Evolutionary conservation across 2,113 vertebrate genomes (phyloP).

Genomic region (Psophia crepitans): DNA sequence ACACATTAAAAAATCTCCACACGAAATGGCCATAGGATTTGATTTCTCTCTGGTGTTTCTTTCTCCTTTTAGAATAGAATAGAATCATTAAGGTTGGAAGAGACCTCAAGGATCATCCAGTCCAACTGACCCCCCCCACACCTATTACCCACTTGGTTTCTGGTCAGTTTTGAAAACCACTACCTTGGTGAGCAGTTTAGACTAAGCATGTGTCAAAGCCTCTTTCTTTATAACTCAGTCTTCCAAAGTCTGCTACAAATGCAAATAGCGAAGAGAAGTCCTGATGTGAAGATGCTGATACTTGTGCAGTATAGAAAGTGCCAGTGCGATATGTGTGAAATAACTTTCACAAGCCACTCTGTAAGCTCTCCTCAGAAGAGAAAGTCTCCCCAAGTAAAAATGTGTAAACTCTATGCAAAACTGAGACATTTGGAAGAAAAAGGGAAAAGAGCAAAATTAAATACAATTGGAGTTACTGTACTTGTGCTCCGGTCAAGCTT

Average conservation of each 20-base stretch:
- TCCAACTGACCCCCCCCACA: too few species aligned
- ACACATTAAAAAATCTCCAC: background rate
- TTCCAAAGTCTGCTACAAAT: conserved; percentile 69
- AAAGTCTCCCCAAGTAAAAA: conserved; percentile 57
- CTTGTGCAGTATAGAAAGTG: conserved; percentile 44
- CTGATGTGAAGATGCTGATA: conserved; percentile 65
- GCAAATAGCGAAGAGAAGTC: conserved; percentile 48
- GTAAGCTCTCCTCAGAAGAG: conserved; percentile 29
- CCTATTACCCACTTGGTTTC: too few species aligned
- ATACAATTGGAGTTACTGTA: background rate
- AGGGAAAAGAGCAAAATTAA: background rate
- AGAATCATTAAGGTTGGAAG: too few species aligned
- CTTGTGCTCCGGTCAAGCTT: background rate
- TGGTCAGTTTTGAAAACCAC: conserved; percentile 31
- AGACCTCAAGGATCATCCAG: too few species aligned
- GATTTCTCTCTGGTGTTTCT: background rate
- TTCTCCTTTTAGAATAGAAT: too few species aligned
- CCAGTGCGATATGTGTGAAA: conserved; percentile 63
- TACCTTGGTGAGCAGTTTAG: conserved; percentile 1
- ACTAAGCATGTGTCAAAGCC: conserved; percentile 44
- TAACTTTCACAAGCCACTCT: conserved; percentile 53
- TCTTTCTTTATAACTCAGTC: conserved; percentile 57
- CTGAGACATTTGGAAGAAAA: background rate
- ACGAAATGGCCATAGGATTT: background rate
- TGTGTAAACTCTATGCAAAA: conserved; percentile 20